Evolutionary conservation across 2,113 vertebrate genomes (phyloP).

Genomic region (Corythoichthys haematopterus): DNA sequence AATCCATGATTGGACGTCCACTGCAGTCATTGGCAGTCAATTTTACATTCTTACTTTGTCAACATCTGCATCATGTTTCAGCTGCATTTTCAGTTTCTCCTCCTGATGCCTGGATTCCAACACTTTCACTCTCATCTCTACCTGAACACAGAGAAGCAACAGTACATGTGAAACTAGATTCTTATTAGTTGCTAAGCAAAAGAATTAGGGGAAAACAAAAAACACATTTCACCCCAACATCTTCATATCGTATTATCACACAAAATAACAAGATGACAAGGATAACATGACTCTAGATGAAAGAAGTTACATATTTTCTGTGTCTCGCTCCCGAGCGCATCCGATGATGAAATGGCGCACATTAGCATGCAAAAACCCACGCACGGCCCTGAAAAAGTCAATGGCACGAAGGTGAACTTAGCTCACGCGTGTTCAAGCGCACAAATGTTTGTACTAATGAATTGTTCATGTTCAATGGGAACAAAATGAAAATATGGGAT

Average conservation of each 20-base stretch:
- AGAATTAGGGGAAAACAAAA: background rate
- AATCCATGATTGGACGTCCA: too few species aligned
- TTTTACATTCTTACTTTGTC: constrained; percentile 79
- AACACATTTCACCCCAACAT: background rate
- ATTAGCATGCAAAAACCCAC: constrained; percentile 38
- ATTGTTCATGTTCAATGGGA: background rate
- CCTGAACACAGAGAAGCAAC: constrained; percentile 59
- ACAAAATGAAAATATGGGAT: background rate
- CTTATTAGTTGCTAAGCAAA: background rate
- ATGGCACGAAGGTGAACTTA: background rate
- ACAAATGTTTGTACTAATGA: background rate
- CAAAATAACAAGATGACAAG: constrained; percentile 9
- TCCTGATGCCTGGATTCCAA: constrained; percentile 87
- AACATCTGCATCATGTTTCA: constrained; percentile 85
- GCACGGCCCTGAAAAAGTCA: constrained; percentile 24
- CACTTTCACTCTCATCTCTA: constrained; percentile 81
- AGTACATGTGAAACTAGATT: background rate
- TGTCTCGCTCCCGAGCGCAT: constrained; percentile 6
- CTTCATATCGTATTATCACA: background rate
- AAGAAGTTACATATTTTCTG: constrained; percentile 15
- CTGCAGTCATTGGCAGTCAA: too few species aligned
- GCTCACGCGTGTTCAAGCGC: background rate
- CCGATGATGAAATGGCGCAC: constrained; percentile 42
- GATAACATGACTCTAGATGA: constrained; percentile 24
- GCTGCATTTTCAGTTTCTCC: constrained; percentile 87